Percentiles rank a stretch among this genome's conserved stretches.
These are phyloP conservation scores for Carabus problematicus DNA, from an alignment of 2,888 invertebrate species.

Conservation along the genomic window DNA sequence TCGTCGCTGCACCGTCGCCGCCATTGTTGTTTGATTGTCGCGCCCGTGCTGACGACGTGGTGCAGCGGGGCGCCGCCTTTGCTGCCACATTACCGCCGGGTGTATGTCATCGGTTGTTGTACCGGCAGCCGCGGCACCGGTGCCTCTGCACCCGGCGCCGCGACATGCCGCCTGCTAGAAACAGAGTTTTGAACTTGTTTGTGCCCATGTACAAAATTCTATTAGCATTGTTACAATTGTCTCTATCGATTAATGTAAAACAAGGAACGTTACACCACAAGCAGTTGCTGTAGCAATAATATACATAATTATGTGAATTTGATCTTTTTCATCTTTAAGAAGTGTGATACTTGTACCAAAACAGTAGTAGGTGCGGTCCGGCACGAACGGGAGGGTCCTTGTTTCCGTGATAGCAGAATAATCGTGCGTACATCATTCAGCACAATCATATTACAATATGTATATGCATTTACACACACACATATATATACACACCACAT, in stretches of 20 bases:
- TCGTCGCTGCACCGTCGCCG: slow-evolving; percentile 31
- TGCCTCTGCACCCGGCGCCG: slow-evolving; percentile 13
- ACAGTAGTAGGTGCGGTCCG: slow-evolving; percentile 35
- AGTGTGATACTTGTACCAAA: slow-evolving; percentile 50
- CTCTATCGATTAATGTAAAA: slow-evolving; percentile 42
- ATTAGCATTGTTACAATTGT: slow-evolving; percentile 42
- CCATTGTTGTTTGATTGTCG: slow-evolving; percentile 7
- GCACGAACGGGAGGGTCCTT: slow-evolving; percentile 15
- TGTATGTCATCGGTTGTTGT: slow-evolving; percentile 17
- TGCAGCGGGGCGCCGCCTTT: slow-evolving; percentile 31
- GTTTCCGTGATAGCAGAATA: background rate
- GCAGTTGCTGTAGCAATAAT: slow-evolving; percentile 64
- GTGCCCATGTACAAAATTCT: slow-evolving; percentile 42
- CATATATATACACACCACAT: background rate
- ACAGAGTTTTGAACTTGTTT: slow-evolving; percentile 40
- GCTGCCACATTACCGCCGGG: slow-evolving; percentile 20
- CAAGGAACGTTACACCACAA: slow-evolving; percentile 44
- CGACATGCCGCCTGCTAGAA: slow-evolving; percentile 16
- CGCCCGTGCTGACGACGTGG: slow-evolving; percentile 4
- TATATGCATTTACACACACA: background rate
- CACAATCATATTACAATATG: slow-evolving; percentile 1
- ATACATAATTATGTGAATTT: slow-evolving; percentile 44
- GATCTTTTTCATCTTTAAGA: slow-evolving; percentile 49
- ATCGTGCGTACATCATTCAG: background rate
- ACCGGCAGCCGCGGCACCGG: slow-evolving; percentile 25